phyloP scores from a whole-genome alignment of 2,113 vertebrate genomes.

The Calonectris borealis region DNA sequence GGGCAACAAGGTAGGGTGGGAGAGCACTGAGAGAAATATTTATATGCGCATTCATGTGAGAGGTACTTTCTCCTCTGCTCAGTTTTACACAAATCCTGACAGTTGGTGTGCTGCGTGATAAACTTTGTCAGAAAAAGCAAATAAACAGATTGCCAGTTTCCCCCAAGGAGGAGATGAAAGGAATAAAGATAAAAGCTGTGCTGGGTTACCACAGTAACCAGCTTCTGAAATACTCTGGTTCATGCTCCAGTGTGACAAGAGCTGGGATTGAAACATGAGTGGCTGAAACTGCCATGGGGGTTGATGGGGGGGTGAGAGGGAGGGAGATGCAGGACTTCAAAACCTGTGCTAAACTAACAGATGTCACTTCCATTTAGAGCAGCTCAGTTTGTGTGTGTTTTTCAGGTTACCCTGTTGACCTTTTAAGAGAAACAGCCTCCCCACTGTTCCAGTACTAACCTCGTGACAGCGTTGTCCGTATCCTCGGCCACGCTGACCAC shows the following conservation, averaged over 20 bases:
- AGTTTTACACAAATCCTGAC: background rate
- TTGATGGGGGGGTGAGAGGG: background rate
- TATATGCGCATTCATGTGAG: background rate
- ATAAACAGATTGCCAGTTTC: constrained; percentile 32
- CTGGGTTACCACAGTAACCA: constrained; percentile 52
- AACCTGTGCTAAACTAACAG: background rate
- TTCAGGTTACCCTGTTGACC: background rate
- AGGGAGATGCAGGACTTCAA: background rate
- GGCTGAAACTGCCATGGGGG: background rate
- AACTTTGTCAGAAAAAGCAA: background rate
- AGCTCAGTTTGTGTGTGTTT: background rate
- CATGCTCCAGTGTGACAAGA: background rate
- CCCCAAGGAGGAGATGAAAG: constrained; percentile 33
- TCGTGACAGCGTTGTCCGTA: rapidly evolving
- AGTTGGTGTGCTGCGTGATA: background rate
- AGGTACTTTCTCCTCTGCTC: background rate
- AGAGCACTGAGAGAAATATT: background rate
- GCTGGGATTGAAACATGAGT: background rate
- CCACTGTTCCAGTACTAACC: background rate
- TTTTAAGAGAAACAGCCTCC: background rate
- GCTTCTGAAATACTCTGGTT: background rate
- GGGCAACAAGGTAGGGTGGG: background rate
- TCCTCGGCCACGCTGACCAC: rapidly evolving
- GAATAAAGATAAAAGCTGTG: constrained; percentile 26
- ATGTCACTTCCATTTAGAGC: background rate